Base-by-base conservation (phyloP, 2,113 vertebrate genomes). In the Coregonus clupeaformis region DNA sequence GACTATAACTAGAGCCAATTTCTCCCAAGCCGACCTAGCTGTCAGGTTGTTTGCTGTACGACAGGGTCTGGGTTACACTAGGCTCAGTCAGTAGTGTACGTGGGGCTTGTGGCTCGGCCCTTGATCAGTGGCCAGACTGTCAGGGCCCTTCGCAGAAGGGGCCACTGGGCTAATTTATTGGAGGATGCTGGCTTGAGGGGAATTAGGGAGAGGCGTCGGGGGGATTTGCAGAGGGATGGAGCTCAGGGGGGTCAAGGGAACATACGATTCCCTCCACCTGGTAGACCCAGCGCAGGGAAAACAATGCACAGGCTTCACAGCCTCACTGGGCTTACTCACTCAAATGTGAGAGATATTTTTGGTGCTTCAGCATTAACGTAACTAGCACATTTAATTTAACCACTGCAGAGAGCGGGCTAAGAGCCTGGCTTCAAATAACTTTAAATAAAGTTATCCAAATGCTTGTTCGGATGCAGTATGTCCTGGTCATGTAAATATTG, bases 191-290 rank as follows among this genome's bases (percentile, higher is more conserved):
- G 85, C 85, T 84, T 82, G 78, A 88, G 79, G 75, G 78, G 89
- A 89, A 88, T 91, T 89, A 90, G 80, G 80, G 77, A 77, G 73
- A 87, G 88, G 86, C 83, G 68, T 91, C 87, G 69, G 55, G 12
- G 83, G 85, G 85, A 85, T 87, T 85, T 89, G 73, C 68, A 83
- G 76, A 77, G 87, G 86, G 75, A 79, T 76, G 16, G 60, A 77
- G 68, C 79, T 78, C 64, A 73, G 29, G 75, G 55, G 73, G 72
- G 69, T 55, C 73, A 76, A 82, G 22, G 1, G 57, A 83, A 87
- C 81, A 81, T 78, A 77, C 27, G 27, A 87, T 79, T 72, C 70
- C 71, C 68, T 84, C 74, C 83, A 86, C 82, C 80, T 85, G 85
- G 67, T 82, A 63, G 84, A 69, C 52, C 71, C 71, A 74, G 68